Percentiles rank a stretch among this genome's conserved stretches.
Conservation (phyloP, 1,140 invertebrate species). For the Belonocnema kinseyi region DNA sequence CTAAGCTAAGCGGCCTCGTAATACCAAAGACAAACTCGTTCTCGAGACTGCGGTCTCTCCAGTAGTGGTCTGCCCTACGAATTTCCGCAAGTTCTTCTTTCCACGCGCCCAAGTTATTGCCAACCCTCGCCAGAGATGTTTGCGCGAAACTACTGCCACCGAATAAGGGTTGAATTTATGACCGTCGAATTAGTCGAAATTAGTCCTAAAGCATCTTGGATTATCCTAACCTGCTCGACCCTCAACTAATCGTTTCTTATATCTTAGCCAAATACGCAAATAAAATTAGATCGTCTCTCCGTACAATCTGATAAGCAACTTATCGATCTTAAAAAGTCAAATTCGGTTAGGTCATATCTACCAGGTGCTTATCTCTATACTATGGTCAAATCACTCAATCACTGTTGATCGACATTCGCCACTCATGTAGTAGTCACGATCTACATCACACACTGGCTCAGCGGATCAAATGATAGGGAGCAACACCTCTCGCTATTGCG, state of each 20-base stretch:
- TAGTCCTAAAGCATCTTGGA: constrained; percentile 4
- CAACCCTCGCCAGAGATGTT: constrained; percentile 7
- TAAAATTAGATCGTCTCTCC: too few species aligned
- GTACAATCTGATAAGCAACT: too few species aligned
- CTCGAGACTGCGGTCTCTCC: constrained; percentile 56
- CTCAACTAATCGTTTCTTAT: background rate
- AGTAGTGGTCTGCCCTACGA: constrained; percentile 23
- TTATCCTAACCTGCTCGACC: background rate
- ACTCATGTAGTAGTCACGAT: too few species aligned
- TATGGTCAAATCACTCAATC: too few species aligned
- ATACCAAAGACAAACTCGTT: constrained; percentile 71
- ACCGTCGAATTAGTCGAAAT: constrained; percentile 1
- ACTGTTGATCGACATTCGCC: too few species aligned
- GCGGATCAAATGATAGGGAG: too few species aligned
- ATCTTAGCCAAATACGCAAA: background rate
- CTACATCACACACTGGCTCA: too few species aligned
- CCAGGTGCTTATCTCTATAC: too few species aligned
- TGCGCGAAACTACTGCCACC: background rate
- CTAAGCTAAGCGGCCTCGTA: constrained; percentile 60
- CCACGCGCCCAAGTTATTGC: constrained; percentile 11
- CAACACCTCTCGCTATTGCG: too few species aligned
- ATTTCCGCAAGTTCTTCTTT: constrained; percentile 26
- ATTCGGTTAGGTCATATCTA: too few species aligned
- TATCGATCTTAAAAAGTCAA: too few species aligned
- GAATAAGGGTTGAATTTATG: constrained; percentile 13